phyloP scores from a whole-genome alignment of 2,888 invertebrate species.

The Epiperipatus broadwayi region DNA sequence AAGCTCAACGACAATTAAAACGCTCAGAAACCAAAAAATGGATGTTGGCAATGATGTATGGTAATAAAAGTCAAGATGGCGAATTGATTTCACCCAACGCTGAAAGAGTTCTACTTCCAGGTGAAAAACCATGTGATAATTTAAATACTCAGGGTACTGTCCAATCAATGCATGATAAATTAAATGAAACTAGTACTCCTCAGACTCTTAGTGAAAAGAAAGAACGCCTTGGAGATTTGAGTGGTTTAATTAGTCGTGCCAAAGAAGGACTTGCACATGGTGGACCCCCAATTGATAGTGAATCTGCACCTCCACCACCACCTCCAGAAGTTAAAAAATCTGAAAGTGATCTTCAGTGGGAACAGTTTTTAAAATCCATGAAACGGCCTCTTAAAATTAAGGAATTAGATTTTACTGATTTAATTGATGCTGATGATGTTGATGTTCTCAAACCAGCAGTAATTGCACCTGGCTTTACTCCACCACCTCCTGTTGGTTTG shows the following conservation, averaged over 20 bases:
- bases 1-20: no score
- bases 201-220: background rate
- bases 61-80: constrained; percentile 21
- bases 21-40: no score
- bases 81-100: background rate
- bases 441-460: constrained; percentile 39
- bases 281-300: constrained; percentile 57
- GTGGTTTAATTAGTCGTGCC: constrained; percentile 74
- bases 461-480: no score
- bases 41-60: constrained; percentile 27
- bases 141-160: no score
- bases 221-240: constrained; percentile 66
- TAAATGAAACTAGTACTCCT: no score
- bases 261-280: constrained; percentile 76
- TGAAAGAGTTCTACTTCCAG: no score
- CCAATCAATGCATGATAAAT: no score
- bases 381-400: constrained; percentile 57
- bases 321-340: constrained; percentile 52
- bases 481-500: no score
- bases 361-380: constrained; percentile 58
- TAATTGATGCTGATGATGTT: constrained; percentile 67
- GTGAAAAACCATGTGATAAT: no score
- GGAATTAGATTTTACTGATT: constrained; percentile 89
- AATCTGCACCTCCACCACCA: constrained; percentile 14
- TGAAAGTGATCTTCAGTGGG: constrained; percentile 89